Evolutionary conservation across 2,888 invertebrate species (phyloP).

Genomic region (Eubasilissa splendida): DNA sequence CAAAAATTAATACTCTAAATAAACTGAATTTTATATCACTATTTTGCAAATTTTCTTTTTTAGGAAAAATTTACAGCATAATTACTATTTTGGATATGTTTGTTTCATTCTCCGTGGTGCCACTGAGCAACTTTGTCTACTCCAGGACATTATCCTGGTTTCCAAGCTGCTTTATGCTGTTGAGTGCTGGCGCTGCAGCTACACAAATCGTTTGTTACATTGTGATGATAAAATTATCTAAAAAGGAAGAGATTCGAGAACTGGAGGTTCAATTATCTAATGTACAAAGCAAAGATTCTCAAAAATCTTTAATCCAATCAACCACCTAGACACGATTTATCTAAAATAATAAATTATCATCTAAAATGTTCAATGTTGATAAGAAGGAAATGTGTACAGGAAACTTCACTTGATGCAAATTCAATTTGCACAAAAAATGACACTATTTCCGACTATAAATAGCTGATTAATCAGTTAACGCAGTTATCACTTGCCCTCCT

Average conservation of each 20-base stretch:
- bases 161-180: conserved; percentile 40
- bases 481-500: too few relatives aligned
- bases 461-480: too few relatives aligned
- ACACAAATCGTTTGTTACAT: conserved; percentile 24
- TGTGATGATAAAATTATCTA: conserved; percentile 10
- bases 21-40: not conserved
- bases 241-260: conserved; percentile 20
- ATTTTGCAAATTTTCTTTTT: conserved; percentile 18
- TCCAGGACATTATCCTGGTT: conserved; percentile 37
- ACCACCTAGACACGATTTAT: too few relatives aligned
- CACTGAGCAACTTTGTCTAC: conserved; percentile 40
- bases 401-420: too few relatives aligned
- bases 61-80: conserved; percentile 61
- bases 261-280: not conserved
- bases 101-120: conserved; percentile 3
- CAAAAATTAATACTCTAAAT: too few relatives aligned
- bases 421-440: too few relatives aligned
- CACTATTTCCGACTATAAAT: too few relatives aligned
- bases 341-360: too few relatives aligned
- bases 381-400: too few relatives aligned
- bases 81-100: conserved; percentile 41
- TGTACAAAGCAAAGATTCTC: not conserved
- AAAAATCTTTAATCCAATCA: too few relatives aligned
- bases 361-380: too few relatives aligned
- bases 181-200: conserved; percentile 10